Evolutionary conservation across 2,797 vertebrate genomes (phyloP).

Genomic region (Oryzias sinensis): DNA sequence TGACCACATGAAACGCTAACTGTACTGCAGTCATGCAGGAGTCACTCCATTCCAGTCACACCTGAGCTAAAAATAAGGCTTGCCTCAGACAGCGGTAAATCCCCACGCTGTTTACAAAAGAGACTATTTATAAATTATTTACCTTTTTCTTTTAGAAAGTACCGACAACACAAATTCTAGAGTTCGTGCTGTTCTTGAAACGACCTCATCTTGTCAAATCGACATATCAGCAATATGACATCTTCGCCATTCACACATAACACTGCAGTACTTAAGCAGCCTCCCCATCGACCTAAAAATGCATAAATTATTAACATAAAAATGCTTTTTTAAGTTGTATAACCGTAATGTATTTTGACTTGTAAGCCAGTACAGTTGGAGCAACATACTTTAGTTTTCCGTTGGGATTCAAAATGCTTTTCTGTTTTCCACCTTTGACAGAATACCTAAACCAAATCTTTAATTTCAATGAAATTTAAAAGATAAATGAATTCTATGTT

Average conservation of each 20-base stretch:
- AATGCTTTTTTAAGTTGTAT: slow-evolving; percentile 39
- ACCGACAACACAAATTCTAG: slow-evolving; percentile 58
- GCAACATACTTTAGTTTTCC: slow-evolving; percentile 31
- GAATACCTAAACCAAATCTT: slow-evolving; percentile 16
- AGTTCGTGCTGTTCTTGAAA: slow-evolving; percentile 47
- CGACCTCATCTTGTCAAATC: slow-evolving; percentile 34
- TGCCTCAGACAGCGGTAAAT: slow-evolving; percentile 47
- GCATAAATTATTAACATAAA: slow-evolving; percentile 49
- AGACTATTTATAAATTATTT: slow-evolving; percentile 70
- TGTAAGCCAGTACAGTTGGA: slow-evolving; percentile 16
- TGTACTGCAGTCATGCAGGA: slow-evolving; percentile 34
- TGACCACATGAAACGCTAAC: slow-evolving; percentile 61
- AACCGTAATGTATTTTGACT: slow-evolving; percentile 33
- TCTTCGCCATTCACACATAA: slow-evolving; percentile 54
- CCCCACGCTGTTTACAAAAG: slow-evolving; percentile 59
- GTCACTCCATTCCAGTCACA: slow-evolving; percentile 48
- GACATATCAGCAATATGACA: slow-evolving; percentile 43
- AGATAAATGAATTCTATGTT: slow-evolving; percentile 8
- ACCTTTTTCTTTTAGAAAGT: slow-evolving; percentile 57
- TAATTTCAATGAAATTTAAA: slow-evolving; percentile 14
- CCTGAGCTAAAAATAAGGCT: slow-evolving; percentile 66
- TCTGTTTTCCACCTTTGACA: slow-evolving; percentile 25
- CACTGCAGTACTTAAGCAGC: slow-evolving; percentile 4
- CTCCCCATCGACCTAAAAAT: slow-evolving; percentile 23
- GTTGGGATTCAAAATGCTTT: slow-evolving; percentile 26